Evolutionary conservation across 2,888 invertebrate genomes (phyloP), one percentile per base, ranked within the genome.

Genomic region (Hemithea aestivaria): DNA sequence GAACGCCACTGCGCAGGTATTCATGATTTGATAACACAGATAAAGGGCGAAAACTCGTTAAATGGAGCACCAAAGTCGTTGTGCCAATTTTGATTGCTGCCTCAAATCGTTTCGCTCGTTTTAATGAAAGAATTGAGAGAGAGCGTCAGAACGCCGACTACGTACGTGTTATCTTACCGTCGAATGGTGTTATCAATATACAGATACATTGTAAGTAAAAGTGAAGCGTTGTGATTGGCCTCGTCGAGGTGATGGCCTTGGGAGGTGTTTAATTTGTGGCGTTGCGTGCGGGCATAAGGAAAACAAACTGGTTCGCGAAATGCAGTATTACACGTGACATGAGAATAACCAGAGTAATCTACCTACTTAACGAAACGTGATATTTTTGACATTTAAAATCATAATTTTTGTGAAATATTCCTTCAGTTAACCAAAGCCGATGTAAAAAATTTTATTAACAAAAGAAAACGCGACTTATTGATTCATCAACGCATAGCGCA

Each of bases 11-110:
- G 21, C 27, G 11, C 21, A 31, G 20, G 31, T 32, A 27, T 16
- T 28, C 21, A 39, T 23, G 26, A 36, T 32, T 31, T 35, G 26
- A 20, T 27, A 31, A 23, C 35, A 20, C n/a, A 35, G 30, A 47
- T 31, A 47, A 27, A 27, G 23, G 23, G 29, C n/a, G 10, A 29
- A 27, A 26, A 33, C 31, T 23, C 28, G 30, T 29, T 43, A 29
- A 45, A 41, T 44, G 33, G 40, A 20, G 24, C 30, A 35, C 37
- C 37, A 40, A 43, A 51, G 41, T 41, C 45, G 35, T 43, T 38
- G 31, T 35, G 35, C 35, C 45, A 40, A 40, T 51, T 48, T 37
- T 40, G 40, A 45, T 48, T 43, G 43, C 51, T 24, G 33, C 24
- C 27, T 48, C 37, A 40, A 45, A 34, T 30, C 20, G 30, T 24